Evolutionary conservation across 1,140 invertebrate genomes (phyloP).

Genomic region (Rhyzopertha dominica): DNA sequence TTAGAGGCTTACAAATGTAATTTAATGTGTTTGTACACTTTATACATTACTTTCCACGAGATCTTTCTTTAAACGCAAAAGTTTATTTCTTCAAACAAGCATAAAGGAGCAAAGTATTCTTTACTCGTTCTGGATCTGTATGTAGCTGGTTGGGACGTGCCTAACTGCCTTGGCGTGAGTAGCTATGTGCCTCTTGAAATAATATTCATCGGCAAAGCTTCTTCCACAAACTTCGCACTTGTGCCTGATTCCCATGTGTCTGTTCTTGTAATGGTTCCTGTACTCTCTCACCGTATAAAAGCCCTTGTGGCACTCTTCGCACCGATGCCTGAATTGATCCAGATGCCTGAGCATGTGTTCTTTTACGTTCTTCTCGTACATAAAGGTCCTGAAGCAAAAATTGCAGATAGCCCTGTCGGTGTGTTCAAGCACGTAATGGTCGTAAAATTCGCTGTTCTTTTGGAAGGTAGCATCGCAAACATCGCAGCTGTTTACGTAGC

Average conservation of each 20-base stretch:
- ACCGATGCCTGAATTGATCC: constrained; percentile 42
- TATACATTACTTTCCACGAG: too few species aligned
- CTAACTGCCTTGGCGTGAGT: constrained; percentile 45
- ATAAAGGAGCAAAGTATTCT: too few species aligned
- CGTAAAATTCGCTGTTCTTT: constrained; percentile 35
- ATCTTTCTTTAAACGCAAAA: too few species aligned
- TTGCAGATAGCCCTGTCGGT: constrained; percentile 42
- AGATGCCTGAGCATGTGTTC: constrained; percentile 43
- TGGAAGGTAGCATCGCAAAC: constrained; percentile 31
- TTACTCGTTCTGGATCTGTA: too few species aligned
- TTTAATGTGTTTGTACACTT: too few species aligned
- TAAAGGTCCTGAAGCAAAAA: constrained; percentile 44
- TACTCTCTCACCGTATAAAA: constrained; percentile 44
- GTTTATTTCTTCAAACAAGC: too few species aligned
- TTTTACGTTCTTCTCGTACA: constrained; percentile 45
- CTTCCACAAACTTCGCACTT: constrained; percentile 55
- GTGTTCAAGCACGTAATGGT: constrained; percentile 36
- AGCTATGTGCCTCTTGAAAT: constrained; percentile 55
- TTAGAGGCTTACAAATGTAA: too few species aligned
- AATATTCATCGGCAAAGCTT: constrained; percentile 55
- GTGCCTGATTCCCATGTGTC: constrained; percentile 45
- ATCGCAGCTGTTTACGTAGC: constrained; percentile 41
- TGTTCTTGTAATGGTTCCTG: constrained; percentile 45
- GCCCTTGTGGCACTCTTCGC: constrained; percentile 42
- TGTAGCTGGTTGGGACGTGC: too few species aligned